Conservation (phyloP, 2,113 vertebrate genomes). For the Murina feae region DNA sequence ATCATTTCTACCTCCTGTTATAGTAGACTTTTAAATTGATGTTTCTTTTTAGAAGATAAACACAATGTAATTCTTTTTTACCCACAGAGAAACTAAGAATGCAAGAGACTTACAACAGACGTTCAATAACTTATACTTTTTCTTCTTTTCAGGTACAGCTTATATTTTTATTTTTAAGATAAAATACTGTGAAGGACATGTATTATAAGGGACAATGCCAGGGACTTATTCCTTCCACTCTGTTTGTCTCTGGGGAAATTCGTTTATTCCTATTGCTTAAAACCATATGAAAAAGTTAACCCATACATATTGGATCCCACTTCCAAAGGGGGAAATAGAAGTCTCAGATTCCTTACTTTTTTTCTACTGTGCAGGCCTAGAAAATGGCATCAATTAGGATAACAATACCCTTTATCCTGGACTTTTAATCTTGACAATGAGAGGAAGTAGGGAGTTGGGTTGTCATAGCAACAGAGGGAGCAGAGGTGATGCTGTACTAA, state of each 20-base stretch:
- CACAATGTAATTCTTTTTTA: not conserved
- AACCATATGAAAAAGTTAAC: not conserved
- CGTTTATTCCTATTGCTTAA: not conserved
- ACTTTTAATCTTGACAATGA: not conserved
- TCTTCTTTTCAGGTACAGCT: not conserved
- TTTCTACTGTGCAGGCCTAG: not conserved
- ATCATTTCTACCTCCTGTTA: slow-evolving; percentile 1
- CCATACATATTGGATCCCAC: not conserved
- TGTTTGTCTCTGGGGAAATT: not conserved
- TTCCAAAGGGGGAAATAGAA: not conserved
- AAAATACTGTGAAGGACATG: not conserved
- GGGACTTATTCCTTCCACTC: not conserved
- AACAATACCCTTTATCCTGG: not conserved
- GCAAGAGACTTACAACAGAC: not conserved
- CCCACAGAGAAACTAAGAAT: not conserved
- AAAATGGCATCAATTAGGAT: not conserved
- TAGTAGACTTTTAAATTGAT: not conserved
- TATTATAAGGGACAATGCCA: not conserved
- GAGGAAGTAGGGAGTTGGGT: not conserved
- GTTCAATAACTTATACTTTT: not conserved
- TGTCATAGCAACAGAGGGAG: not conserved
- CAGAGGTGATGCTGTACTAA: not conserved
- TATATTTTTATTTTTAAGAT: slow-evolving; percentile 5
- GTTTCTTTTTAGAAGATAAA: slow-evolving; percentile 37
- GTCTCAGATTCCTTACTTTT: not conserved